Conservation (phyloP, 2,797 vertebrate genomes). For the Bradypodion ventrale region DNA sequence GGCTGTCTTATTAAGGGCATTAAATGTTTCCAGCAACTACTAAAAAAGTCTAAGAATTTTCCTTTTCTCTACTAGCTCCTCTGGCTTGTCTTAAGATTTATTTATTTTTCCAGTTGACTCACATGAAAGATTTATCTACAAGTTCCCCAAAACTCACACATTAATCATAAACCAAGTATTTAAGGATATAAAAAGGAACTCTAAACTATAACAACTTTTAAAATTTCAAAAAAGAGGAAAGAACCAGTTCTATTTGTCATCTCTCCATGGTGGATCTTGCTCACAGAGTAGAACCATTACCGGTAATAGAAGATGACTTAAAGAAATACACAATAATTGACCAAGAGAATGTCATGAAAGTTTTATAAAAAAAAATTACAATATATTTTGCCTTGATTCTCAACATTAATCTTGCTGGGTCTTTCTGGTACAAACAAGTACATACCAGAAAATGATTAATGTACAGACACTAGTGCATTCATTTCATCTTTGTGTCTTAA, state of each 20-base stretch:
- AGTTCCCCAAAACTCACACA: conserved; percentile 2
- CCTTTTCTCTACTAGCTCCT: neutral
- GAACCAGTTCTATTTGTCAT: neutral
- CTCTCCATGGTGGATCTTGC: neutral
- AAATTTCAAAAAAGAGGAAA: conserved; percentile 21
- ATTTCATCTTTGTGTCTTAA: neutral
- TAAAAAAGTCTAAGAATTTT: neutral
- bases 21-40: neutral
- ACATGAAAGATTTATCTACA: neutral
- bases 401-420: neutral
- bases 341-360: neutral
- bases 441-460: neutral
- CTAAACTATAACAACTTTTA: neutral
- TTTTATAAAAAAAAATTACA: neutral
- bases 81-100: neutral
- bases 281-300: neutral
- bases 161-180: conserved; percentile 12
- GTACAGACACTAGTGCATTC: neutral
- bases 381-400: neutral
- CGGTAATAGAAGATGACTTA: too few relatives aligned
- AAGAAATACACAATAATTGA: neutral
- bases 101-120: neutral
- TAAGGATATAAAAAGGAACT: neutral
- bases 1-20: neutral
- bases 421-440: too few relatives aligned